These are phyloP conservation scores for Emmelina monodactyla DNA, from an alignment of 2,888 invertebrate species.

Conservation along the genomic window DNA sequence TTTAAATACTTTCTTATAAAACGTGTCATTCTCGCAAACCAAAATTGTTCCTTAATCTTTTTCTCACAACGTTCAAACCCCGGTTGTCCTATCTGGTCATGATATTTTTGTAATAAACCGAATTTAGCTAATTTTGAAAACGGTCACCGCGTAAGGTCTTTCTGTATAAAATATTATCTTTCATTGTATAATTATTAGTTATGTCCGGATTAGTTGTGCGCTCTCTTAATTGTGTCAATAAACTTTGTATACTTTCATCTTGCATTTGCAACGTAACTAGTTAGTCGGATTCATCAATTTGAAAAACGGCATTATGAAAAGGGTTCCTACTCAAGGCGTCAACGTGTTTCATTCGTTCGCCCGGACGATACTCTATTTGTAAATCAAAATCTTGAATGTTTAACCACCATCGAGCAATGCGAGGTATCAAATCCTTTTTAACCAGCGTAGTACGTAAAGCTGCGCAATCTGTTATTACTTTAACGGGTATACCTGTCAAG, in stretches of 20 bases:
- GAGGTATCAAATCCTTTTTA: too few relatives aligned
- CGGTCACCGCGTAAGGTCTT: not conserved
- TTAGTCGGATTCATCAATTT: conserved; percentile 1
- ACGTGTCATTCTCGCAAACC: conserved; percentile 1
- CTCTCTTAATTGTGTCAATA: not conserved
- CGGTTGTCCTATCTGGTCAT: conserved; percentile 1
- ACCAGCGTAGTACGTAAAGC: conserved; percentile 2
- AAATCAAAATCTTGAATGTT: conserved; percentile 6
- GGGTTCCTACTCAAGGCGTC: conserved; percentile 5
- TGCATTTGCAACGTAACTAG: not conserved
- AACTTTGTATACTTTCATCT: not conserved
- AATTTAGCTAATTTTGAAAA: conserved; percentile 1
- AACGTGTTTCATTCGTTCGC: conserved; percentile 3
- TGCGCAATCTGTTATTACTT: conserved; percentile 29
- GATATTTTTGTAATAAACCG: conserved; percentile 1
- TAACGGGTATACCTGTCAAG: conserved; percentile 30
- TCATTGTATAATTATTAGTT: not conserved
- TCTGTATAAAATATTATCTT: not conserved
- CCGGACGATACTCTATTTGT: conserved; percentile 4
- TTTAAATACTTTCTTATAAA: conserved; percentile 2
- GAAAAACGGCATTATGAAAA: not conserved
- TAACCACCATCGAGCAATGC: conserved; percentile 5
- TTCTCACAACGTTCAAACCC: conserved; percentile 1
- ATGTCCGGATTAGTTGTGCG: not conserved
- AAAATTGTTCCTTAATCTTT: not conserved